Evolutionary conservation across 2,888 invertebrate species (phyloP), one percentile per base, ranked within the genome.

Genomic region (Chrysodeixis includens): DNA sequence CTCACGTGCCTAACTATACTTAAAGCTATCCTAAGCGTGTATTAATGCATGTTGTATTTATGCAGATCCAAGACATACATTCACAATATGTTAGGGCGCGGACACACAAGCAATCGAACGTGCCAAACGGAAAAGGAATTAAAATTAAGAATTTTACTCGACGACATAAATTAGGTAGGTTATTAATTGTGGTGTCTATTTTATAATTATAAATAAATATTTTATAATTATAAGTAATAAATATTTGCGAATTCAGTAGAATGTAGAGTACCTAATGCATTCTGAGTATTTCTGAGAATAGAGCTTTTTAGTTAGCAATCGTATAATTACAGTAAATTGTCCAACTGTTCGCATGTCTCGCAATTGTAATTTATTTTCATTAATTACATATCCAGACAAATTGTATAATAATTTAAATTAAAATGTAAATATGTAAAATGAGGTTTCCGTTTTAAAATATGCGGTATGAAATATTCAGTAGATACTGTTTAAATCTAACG

Each of bases 381-480:
- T 78, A 68, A 75, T 78, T 66, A 75, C 60, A 69, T 70, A 66
- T 62, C 68, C 30, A 14, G 52, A 71, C 61, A 70, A 78, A 70
- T 70, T 58, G 62, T 64, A 70, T 62, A 76, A 63, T 53, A 72
- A 64, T 62, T 65, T 14, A 44, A 56, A 44, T 52, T 69, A 62
- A 70, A 65, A 65, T 53, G 61, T 74, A 59, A 70, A 66, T 64
- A 71, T 56, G n/a, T 58, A 32, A 69, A 59, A 62, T 57, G 18
- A 53, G 66, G 26, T 51, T 61, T 74, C 65, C 59, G 40, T 9
- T 30, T 30, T 14, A 35, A 44, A 58, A 32, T 22, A 51, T 16
- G 51, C 52, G 49, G 56, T 52, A 57, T 71, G 46, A 59, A 64
- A 66, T 63, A 53, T 69, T 73, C 51, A 32, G 26, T 62, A n/a